A percentile compares a stretch with the other conserved stretches of the same genome.
These are phyloP conservation scores for Chymomyza fuscimana DNA, from an alignment of 2,888 invertebrate species.

Conservation along the genomic window DNA sequence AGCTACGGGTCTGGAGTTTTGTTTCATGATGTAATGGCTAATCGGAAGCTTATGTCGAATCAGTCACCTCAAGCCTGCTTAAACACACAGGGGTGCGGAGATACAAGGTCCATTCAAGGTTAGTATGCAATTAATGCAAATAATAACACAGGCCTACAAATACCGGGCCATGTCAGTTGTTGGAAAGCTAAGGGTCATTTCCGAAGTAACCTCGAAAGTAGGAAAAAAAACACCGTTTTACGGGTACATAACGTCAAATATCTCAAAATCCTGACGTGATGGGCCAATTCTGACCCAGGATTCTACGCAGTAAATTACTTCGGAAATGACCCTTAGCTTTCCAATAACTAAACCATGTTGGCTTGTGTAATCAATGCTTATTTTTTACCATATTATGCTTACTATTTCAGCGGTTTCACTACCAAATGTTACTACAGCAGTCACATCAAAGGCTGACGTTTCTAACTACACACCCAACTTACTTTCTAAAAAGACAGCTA, in stretches of 20 bases:
- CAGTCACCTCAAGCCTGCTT: constrained; percentile 15
- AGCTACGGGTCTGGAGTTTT: constrained; percentile 38
- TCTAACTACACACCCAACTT: background rate
- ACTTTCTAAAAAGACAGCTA: constrained; percentile 22
- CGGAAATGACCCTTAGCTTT: too few species aligned
- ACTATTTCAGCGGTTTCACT: constrained; percentile 45
- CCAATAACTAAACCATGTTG: too few species aligned
- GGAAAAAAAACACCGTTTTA: too few species aligned
- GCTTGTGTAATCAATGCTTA: background rate
- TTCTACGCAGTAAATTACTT: too few species aligned
- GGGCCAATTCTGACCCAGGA: too few species aligned
- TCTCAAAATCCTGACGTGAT: too few species aligned
- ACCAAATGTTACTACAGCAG: constrained; percentile 35
- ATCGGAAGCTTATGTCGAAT: constrained; percentile 20
- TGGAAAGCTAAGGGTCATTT: too few species aligned
- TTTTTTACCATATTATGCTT: background rate
- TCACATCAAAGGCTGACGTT: constrained; percentile 30
- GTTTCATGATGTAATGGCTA: constrained; percentile 22
- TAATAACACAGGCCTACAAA: too few species aligned
- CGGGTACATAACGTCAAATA: too few species aligned
- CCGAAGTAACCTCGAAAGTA: too few species aligned
- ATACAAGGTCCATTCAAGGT: constrained; percentile 46
- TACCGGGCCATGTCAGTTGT: too few species aligned
- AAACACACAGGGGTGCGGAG: constrained; percentile 34
- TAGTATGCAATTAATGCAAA: background rate